Base-by-base conservation (phyloP, 2,113 vertebrate genomes). In the Polyodon spathula region DNA sequence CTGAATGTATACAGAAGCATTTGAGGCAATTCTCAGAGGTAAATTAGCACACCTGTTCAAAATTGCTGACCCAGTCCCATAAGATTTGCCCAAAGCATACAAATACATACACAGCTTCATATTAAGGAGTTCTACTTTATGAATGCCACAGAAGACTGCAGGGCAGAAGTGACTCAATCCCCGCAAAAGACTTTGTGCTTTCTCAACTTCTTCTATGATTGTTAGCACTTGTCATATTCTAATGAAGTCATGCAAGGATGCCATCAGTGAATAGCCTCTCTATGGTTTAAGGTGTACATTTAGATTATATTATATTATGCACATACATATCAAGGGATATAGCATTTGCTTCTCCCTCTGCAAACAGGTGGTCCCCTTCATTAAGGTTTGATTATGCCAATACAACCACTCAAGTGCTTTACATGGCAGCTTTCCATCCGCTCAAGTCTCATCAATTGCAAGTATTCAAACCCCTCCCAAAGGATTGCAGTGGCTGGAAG, bases 341-440 rank as follows among this genome's bases (percentile, higher is more conserved):
- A 43, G 56, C 15, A 8, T n/a, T 37, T 2, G 12, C 55, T 58
- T n/a, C 12, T 61, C 52, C 61, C 43, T 37, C 43, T 64, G 68
- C 75, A 75, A 72, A 78, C 75, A 83, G 79, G 78, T 82, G 76
- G 71, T 64, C 66, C 62, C 44, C 63, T 70, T 77, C 80, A 82
- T 85, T 81, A 73, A 70, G 65, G 71, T 71, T 77, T 81, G 70
- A 81, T 85, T 74, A 75, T 62, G 68, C 71, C 68, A 65, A 65
- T 70, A 74, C 65, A 76, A 72, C 59, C 62, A 65, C 68, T 63
- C 68, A 68, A 61, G 73, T 67, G 67, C 73, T 72, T 68, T 65
- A 39, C 66, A 48, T 70, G 69, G 66, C 68, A 64, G 69, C 66
- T 39, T 55, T 65, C 6, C 48, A 67, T 76, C 52, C 64, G 58